Evolutionary conservation across 2,113 vertebrate species (phyloP), one percentile per base, ranked within the genome.

Genomic region (Oncorhynchus nerka): DNA sequence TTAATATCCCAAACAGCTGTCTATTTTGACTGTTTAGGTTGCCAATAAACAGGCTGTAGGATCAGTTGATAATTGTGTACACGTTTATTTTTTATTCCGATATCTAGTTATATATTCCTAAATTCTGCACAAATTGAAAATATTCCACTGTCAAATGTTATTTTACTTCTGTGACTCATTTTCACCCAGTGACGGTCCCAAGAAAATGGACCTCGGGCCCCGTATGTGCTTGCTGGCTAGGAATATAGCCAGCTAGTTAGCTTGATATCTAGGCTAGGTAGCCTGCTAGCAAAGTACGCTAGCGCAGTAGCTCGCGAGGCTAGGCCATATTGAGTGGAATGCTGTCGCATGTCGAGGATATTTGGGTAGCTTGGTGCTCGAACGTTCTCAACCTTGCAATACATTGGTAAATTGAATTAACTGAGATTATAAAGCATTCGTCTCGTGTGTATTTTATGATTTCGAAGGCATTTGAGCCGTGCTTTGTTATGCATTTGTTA

Each of bases 221-320:
- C 59, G 6, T 59, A 51, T 73, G 70, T 66, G n/a, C 70, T 71
- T 45, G 45, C 16, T 24, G 15, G 22, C 15, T 75, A 84, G 83
- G 28, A 22, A 28, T 74, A 84, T 91, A 91, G 89, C 89, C 75
- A 59, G 71, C 71, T 84, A n/a, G 87, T 86, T 92, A 92, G 91
- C 90, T 81, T 75, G 71, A 64, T 73, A 81, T 71, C 84, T 20
- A 66, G 79, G 90, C 91, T 91, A 90, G 68, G 81, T 90, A 90
- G 90, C 76, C 85, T 75, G 73, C 4, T 88, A 88, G 88, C 76
- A 69, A 15, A 12, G 85, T 81, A 77, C 81, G 72, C 49, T 68
- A 81, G 79, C 85, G 79, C 86, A 89, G 87, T 87, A 77, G 39
- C 26, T 32, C 65, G 69, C 69, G 24, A 32, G 28, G 66, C 74